A percentile compares a stretch with the other conserved stretches of the same genome.
phyloP scores from a whole-genome alignment of 2,797 vertebrate genomes.

The Synaphobranchus kaupii region DNA sequence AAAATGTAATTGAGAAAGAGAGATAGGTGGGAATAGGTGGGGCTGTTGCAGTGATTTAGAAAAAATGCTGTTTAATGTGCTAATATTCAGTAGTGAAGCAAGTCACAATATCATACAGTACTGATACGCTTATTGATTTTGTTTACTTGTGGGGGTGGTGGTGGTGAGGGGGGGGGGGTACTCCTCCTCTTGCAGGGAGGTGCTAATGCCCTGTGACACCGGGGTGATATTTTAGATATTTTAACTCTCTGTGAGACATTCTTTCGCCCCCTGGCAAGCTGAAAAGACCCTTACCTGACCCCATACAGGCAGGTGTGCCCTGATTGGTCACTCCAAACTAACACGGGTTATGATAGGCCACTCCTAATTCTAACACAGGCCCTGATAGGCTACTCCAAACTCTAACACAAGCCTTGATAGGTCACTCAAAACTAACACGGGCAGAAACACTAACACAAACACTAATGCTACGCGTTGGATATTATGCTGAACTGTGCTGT shows the following conservation, averaged over 20 bases:
- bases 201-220: slow-evolving; percentile 50
- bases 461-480: too few species aligned
- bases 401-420: too few species aligned
- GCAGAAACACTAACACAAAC: too few species aligned
- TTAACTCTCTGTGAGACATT: slow-evolving; percentile 18
- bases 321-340: too few species aligned
- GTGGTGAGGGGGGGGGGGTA: not conserved
- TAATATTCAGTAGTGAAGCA: not conserved
- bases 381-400: too few species aligned
- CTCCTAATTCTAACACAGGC: too few species aligned
- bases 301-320: slow-evolving; percentile 42
- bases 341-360: too few species aligned
- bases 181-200: slow-evolving; percentile 36
- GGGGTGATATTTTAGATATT: slow-evolving; percentile 42
- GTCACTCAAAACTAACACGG: too few species aligned
- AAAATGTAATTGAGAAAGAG: not conserved
- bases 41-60: not conserved
- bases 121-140: not conserved
- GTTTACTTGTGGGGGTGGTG: slow-evolving; percentile 13
- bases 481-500: too few species aligned
- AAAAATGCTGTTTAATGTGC: not conserved
- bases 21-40: slow-evolving; percentile 37
- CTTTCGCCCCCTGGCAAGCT: not conserved
- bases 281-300: slow-evolving; percentile 30
- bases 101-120: not conserved